These are phyloP conservation scores for Archaeoteleia sp. DNA, from an alignment of 2,888 invertebrate species.

Conservation along the genomic window DNA sequence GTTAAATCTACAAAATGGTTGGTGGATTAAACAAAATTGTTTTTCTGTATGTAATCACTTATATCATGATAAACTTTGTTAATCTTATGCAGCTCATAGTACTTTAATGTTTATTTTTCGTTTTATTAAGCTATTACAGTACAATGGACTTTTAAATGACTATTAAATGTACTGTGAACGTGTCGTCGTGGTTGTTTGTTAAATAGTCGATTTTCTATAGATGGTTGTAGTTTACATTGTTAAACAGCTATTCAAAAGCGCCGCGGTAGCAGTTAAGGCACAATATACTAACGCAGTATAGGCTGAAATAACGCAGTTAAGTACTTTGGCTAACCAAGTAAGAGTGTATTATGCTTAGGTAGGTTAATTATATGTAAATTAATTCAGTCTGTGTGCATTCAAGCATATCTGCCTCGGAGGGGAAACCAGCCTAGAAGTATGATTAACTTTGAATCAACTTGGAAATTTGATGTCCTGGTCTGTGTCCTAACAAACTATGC, in stretches of 20 bases:
- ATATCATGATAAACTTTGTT: no score
- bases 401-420: slow-evolving; percentile 17
- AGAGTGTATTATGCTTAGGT: slow-evolving; percentile 8
- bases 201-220: background rate
- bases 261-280: background rate
- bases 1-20: no score
- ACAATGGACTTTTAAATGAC: no score
- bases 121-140: no score
- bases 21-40: no score
- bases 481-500: slow-evolving; percentile 17
- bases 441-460: slow-evolving; percentile 40
- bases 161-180: background rate
- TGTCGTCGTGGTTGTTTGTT: background rate
- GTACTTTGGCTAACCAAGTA: slow-evolving; percentile 9
- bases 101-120: no score
- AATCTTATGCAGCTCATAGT: no score
- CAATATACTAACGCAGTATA: background rate
- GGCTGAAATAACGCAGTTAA: slow-evolving; percentile 3
- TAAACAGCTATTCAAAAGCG: background rate
- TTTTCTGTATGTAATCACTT: no score
- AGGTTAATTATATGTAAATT: slow-evolving; percentile 52
- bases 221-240: background rate
- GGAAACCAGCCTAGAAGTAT: slow-evolving; percentile 14
- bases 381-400: slow-evolving; percentile 31
- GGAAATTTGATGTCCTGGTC: slow-evolving; percentile 28